A percentile compares a stretch with the other conserved stretches of the same genome.
Conservation (phyloP, 2,888 invertebrate genomes). For the Drosophila longiperda region DNA sequence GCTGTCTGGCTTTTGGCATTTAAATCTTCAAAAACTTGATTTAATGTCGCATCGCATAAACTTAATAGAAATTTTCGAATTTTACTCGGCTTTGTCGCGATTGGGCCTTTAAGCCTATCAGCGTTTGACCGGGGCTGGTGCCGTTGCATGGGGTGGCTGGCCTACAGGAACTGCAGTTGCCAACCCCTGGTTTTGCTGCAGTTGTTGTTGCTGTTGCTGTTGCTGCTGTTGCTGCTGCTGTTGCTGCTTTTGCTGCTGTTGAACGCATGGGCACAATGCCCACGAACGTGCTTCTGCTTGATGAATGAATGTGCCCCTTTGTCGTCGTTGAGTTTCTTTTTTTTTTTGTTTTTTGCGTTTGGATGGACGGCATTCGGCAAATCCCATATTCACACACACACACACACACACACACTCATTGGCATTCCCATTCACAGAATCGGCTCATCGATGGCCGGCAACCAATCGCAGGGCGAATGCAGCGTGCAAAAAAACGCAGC, state of each 20-base stretch:
- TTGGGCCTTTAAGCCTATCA: constrained; percentile 28
- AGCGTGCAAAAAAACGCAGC: constrained; percentile 76
- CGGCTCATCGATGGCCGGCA: constrained; percentile 72
- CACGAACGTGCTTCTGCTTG: constrained; percentile 21
- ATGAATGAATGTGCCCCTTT: constrained; percentile 55
- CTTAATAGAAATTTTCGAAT: not conserved
- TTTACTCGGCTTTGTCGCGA: not conserved
- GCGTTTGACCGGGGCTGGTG: not conserved
- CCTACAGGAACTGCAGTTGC: constrained; percentile 47
- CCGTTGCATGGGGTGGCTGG: constrained; percentile 50
- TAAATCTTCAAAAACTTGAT: constrained; percentile 5
- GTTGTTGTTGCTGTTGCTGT: constrained; percentile 12
- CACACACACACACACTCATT: not conserved
- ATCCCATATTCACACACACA: constrained; percentile 3
- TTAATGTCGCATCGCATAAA: constrained; percentile 4
- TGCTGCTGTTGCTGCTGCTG: not conserved
- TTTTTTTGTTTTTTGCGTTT: constrained; percentile 15
- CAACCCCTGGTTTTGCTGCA: constrained; percentile 48
- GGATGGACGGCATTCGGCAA: constrained; percentile 38
- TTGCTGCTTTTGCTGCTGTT: constrained; percentile 19
- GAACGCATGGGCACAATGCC: constrained; percentile 49
- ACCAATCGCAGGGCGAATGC: constrained; percentile 77
- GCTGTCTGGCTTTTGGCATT: not conserved
- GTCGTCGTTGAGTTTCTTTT: constrained; percentile 10
- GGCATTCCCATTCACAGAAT: constrained; percentile 11